These are phyloP conservation scores for Dufourea novaeangliae DNA, from an alignment of 1,140 invertebrate genomes.

Conservation along the genomic window DNA sequence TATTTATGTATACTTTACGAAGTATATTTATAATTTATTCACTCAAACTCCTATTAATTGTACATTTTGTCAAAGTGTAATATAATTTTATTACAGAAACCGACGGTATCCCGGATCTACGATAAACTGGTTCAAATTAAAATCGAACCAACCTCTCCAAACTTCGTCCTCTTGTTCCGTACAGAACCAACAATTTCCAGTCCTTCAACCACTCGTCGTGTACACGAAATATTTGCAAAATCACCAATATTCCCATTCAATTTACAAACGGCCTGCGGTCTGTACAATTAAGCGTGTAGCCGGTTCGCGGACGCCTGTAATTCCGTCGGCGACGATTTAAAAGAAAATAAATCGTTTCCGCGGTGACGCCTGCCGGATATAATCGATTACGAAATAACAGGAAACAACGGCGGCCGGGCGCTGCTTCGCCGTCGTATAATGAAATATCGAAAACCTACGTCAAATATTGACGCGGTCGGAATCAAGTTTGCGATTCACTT, in stretches of 20 bases:
- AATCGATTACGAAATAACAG: conserved; percentile 24
- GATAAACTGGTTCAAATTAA: background rate
- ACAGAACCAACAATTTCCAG: background rate
- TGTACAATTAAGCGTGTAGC: no score
- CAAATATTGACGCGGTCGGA: conserved; percentile 48
- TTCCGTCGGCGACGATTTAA: background rate
- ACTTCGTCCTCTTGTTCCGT: background rate
- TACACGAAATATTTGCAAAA: background rate
- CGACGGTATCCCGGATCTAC: no score
- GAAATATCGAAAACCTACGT: conserved; percentile 48
- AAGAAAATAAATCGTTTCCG: conserved; percentile 2
- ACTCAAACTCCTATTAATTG: no score
- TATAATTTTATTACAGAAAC: no score
- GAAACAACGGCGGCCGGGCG: background rate
- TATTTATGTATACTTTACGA: no score
- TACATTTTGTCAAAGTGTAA: no score
- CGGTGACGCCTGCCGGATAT: background rate
- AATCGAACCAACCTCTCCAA: background rate
- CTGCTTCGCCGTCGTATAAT: conserved; percentile 14
- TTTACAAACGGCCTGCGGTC: background rate
- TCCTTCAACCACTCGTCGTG: background rate
- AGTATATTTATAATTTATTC: no score
- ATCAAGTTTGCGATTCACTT: conserved; percentile 45
- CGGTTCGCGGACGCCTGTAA: background rate
- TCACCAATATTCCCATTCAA: conserved; percentile 5